These are phyloP conservation scores for Etheostoma spectabile DNA, from an alignment of 2,113 vertebrate species.

Conservation along the genomic window DNA sequence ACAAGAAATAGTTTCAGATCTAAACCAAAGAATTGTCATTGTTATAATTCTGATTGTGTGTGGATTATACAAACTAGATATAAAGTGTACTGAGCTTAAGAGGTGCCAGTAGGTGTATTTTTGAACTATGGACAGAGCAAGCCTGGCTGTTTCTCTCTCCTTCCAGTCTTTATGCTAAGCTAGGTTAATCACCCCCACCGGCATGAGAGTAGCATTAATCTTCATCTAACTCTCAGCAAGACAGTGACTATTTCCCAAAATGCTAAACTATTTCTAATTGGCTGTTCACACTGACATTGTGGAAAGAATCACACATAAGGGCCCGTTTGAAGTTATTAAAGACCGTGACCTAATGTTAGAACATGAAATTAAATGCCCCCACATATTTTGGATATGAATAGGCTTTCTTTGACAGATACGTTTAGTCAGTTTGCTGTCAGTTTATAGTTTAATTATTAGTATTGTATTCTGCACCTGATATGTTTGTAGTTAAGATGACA, in stretches of 20 bases:
- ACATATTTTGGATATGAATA: not conserved
- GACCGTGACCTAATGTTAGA: not conserved
- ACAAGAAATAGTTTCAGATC: not conserved
- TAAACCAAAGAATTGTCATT: not conserved
- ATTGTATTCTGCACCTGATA: conserved; percentile 13
- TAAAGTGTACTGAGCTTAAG: no score
- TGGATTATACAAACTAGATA: no score
- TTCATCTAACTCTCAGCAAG: not conserved
- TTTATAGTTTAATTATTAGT: conserved; percentile 37
- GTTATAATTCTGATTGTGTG: not conserved
- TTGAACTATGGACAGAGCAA: no score
- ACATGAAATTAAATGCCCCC: not conserved
- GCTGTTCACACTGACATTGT: not conserved
- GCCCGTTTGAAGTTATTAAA: no score
- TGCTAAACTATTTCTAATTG: not conserved
- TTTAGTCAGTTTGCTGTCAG: not conserved
- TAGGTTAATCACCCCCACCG: no score
- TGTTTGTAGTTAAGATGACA: conserved; percentile 31
- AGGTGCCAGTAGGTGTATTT: no score
- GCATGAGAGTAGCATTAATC: no score
- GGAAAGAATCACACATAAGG: not conserved
- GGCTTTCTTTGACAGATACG: not conserved
- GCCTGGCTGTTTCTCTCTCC: no score
- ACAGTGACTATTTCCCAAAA: not conserved
- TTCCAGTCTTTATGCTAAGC: no score